Base-by-base conservation (phyloP, 2,113 vertebrate genomes). In the Rattus rattus region DNA sequence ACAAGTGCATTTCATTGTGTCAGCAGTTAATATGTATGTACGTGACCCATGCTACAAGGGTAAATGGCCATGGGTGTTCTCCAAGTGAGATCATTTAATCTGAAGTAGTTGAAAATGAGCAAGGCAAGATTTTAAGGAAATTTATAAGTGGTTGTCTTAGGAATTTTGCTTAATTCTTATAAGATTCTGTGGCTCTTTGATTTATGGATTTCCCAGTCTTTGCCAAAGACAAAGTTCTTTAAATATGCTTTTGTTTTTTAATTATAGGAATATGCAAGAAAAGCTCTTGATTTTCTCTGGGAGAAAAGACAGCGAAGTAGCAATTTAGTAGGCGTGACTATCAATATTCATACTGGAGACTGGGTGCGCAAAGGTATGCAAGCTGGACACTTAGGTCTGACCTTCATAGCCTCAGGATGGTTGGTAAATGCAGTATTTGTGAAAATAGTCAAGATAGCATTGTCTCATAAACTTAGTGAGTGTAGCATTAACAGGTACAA, bases 281-380 rank as follows among this genome's bases (percentile, higher is more conserved):
- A 99, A 98, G 99, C 99, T 0, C 98, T 99, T 93, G 99, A 99
- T 99, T 99, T 99, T 97, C 99, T 99, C 86, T 99, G 99, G 99
- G 99, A 99, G 96, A 99, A 99, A 98, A 99, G 99, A 92, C 99
- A 99, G 96, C 99, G 99, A 96, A 99, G 99, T 98, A 99, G 99
- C 98, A 99, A 99, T 97, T 98, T 99, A 93, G 99, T 99, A 94
- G 99, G 99, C 1, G 99, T 99, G 52, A 99, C 99, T 54, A 99
- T 99, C 95, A 99, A 99, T 96, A 99, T 99, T 97, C 99, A 99
- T 96, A 99, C 99, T 7, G 99, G 99, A 98, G 99, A 99, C 95
- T 99, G 99, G 99, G 99, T 99, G 61, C 98, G 99, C 69, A 99
- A 99, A 99, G 99, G 99, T 99, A 97, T 5, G 98, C 96, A 97